Evolutionary conservation across 2,797 vertebrate species (phyloP), one percentile per base, ranked within the genome.

Genomic region (Merluccius polli): DNA sequence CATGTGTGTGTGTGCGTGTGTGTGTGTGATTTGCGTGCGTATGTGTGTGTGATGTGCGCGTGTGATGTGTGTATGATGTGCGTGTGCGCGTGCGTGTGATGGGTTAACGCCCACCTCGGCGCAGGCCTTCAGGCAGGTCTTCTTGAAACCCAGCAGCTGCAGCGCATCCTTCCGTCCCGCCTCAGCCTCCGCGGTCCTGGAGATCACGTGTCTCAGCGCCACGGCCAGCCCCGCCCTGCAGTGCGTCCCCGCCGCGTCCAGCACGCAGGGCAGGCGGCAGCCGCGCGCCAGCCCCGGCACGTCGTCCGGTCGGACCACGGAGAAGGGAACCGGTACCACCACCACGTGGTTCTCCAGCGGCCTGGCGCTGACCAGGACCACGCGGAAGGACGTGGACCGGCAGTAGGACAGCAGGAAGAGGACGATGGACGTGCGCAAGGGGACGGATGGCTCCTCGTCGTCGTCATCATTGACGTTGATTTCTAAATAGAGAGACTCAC

Each of bases 121-220:
- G 87, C 98, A 99, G 70, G 97, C 98, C 87, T 99, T 99, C 82
- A 99, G 91, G 81, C 98, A 99, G 24, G 98, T 99, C 91, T 97
- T 97, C 93, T 98, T 99, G 88, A 99, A 99, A 13, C 98, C 98
- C 82, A 99, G 84, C 75, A 99, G 94, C 41, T 95, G 94, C 76
- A 93, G 80, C 72, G 96, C 83, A 59, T 96, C 94, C 52, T 91
- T 95, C 77, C 93, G 95, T 4, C 91, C 90, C 1, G 95, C 92
- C 67, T 95, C 94, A 5, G 82, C 88, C 76, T 95, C 90, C 0
- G 91, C 84, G 0, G 94, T 93, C 78, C 90, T 95, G 84, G 92
- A 93, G 86, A 98, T 93, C 78, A 99, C 93, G 67, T 97, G 93
- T 73, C 98, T 95, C 41, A 98, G 90, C 10, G 98, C 96, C 77